Evolutionary conservation across 2,797 vertebrate genomes (phyloP), one percentile per base, ranked within the genome.

Genomic region (Babyrousa celebensis): DNA sequence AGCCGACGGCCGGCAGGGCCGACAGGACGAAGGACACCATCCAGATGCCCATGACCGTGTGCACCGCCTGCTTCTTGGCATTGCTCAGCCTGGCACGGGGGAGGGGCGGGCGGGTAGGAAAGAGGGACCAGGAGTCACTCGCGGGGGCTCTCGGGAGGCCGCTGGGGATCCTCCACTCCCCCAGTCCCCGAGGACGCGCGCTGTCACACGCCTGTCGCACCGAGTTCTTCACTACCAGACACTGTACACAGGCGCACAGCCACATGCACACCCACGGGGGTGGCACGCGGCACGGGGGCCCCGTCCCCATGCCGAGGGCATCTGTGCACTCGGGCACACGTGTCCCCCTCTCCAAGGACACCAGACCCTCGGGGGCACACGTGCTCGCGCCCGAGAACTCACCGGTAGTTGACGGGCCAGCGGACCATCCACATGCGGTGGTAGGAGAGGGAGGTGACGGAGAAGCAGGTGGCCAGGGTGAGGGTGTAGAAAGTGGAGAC

Each of bases 351-450:
- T 5, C 23, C 20, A 10, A 12, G 25, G 17, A 10, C 14, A 1
- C 40, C 68, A 5, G 32, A 2, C 15, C 4, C 9, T 1, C 15
- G 5, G 1, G 12, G 0, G 36, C 89, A 25, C 21, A 6, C 1
- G 2, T 0, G 17, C 25, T 20, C 23, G 7, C 0, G 11, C 92
- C 52, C n/a, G 0, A 6, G 25, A 25, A 58, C 96, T 97, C 95
- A 98, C 98, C 98, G 99, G 99, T 99, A 99, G 98, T 99, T 99
- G 58, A 99, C 99, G 0, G 99, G 99, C 99, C 99, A 99, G 96
- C 99, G 99, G 6, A 99, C 99, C 99, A 99, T 99, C 99, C 99
- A 99, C 99, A 99, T 99, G 92, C 99, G 99, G 97, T 99, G 99
- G 98, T 99, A 99, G 97, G 99, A 99, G 29, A 99, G 99, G 0